Base-by-base conservation (phyloP, 2,113 vertebrate species). In the Panthera tigris region DNA sequence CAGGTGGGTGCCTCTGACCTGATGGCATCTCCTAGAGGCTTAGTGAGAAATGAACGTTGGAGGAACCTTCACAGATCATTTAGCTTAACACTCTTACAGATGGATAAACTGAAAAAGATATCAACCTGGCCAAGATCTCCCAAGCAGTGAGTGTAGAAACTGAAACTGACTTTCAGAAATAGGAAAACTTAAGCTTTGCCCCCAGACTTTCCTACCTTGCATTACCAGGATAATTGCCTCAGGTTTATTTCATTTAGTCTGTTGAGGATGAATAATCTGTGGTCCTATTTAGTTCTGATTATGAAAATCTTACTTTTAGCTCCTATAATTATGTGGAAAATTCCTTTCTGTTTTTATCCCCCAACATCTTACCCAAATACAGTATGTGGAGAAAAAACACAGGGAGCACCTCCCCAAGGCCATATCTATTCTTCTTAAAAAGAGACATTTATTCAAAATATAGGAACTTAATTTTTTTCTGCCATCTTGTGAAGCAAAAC, bases 371-470 rank as follows among this genome's bases (percentile, higher is more conserved):
- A 19, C n/a, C 36, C 50, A 29, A 14, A 69, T 52, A 79, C 48
- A 4, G 4, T 36, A 9, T 48, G 21, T 23, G 36, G 4, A 79
- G n/a, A 66, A 86, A 45, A 93, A 73, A 55, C n/a, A 29, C 4
- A 68, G 45, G 3, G 4, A 66, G 4, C 63, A 10, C 48, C 36
- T 1, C 45, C 21, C 61, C 76, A 83, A 90, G 86, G 19, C 13
- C 68, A 36, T 23, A 69, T 90, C 80, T 87, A 73, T n/a, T 69
- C 71, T 89, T 95, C 78, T 73, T 79, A 74, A 63, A 52, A 84
- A 57, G 55, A n/a, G 57, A 76, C 50, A 39, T 88, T 94, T 57
- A 90, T 89, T 92, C 89, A 86, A 82, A 95, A 94, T 19, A 91
- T 19, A 78, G 86, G 63, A 29, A 92, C 69, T 88, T 93, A 39